These are phyloP conservation scores for Eumeta japonica DNA, from an alignment of 1,140 invertebrate species.

Conservation along the genomic window DNA sequence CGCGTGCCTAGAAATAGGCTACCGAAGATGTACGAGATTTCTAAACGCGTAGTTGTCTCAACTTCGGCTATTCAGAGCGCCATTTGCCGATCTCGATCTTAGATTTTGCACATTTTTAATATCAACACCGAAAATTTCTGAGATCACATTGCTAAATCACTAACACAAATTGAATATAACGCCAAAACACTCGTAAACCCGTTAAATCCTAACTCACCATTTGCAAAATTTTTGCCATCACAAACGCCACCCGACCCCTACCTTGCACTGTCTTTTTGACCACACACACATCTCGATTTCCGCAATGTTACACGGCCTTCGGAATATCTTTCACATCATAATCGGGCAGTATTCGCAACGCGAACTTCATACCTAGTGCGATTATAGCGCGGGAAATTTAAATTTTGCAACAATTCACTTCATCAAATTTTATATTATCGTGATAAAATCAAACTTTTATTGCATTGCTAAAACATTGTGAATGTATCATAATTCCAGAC, in stretches of 20 bases:
- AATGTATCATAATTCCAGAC: too few species aligned
- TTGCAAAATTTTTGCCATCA: conserved; percentile 60
- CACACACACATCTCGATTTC: conserved; percentile 60
- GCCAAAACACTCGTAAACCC: conserved; percentile 34
- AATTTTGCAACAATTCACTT: too few species aligned
- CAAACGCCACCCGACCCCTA: conserved; percentile 60
- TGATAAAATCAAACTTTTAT: too few species aligned
- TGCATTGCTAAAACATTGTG: too few species aligned
- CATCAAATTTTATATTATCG: too few species aligned
- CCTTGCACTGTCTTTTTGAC: conserved; percentile 60
- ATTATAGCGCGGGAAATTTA: conserved; percentile 43
- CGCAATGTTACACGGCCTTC: conserved; percentile 60
- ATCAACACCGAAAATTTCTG: conserved; percentile 45
- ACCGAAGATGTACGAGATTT: conserved; percentile 47
- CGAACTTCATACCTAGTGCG: conserved; percentile 53
- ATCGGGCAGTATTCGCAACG: conserved; percentile 57
- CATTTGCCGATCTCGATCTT: conserved; percentile 55
- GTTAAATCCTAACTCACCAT: conserved; percentile 58
- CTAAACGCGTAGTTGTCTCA: conserved; percentile 59
- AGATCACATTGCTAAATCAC: conserved; percentile 41
- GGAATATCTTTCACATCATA: conserved; percentile 59
- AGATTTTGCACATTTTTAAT: conserved; percentile 46
- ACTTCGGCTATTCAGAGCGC: conserved; percentile 56
- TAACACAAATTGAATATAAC: conserved; percentile 41
- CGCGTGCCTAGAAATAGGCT: conserved; percentile 44